Base-by-base conservation (phyloP, 1,140 invertebrate species). In the Heliconius eleuchia region DNA sequence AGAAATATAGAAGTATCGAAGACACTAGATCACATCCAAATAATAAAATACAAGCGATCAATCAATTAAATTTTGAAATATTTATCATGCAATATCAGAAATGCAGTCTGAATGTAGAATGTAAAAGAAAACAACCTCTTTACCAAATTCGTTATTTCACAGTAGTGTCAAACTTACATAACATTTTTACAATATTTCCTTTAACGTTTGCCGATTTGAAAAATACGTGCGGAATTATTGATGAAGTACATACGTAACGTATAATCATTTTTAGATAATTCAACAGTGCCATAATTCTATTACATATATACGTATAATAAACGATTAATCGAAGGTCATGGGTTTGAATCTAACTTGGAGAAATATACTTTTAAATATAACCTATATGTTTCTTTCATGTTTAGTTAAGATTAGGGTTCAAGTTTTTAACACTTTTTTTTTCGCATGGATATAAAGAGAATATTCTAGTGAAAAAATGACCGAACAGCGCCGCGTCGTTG, bases 41-140 rank as follows among this genome's bases (percentile, higher is more conserved):
- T 46, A 46, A 27, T 9, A 60, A 60, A 55, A n/a, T 55, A 55
- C 42, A 16, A 55, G 18, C 3, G 57, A 19, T 60, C 23, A 23
- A n/a, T 60, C n/a, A 60, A 60, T 11, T 27, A 60, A 60, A 23
- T n/a, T 9, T 60, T 60, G n/a, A 27, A 60, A 13, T 23, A n/a
- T n/a, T 4, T 60, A 23, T 27, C n/a, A 23, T 60, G 57, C n/a
- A 60, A 60, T 60, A 60, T 60, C 9, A 11, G 9, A 60, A n/a
- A 7, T n/a, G 57, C 8, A 30, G 23, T 27, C 60, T 66, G 60
- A 66, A 66, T 66, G 72, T 73, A 19, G 18, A 57, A 77, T 37
- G 19, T 37, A 11, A 37, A 72, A 77, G 76, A 77, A 77, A 55
- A 39, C 55, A 71, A 57, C 50, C 76, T 52, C 55, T 70, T 76